These are phyloP conservation scores for Amaurobius ferox DNA, from an alignment of 2,888 invertebrate species.

Conservation along the genomic window DNA sequence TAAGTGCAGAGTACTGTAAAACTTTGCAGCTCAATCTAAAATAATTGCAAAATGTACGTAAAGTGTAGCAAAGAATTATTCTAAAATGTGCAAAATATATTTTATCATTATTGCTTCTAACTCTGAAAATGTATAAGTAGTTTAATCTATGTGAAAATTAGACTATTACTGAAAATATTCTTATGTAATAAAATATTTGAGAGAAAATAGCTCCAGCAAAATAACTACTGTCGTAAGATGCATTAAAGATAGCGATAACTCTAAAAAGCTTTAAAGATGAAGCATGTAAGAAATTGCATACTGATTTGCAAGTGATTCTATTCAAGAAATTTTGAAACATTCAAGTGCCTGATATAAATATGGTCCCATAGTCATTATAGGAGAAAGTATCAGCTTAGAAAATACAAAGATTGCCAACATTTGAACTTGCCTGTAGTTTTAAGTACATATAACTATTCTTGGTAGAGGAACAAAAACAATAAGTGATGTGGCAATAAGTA, in stretches of 20 bases:
- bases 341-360: background rate
- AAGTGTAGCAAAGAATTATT: slow-evolving; percentile 26
- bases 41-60: slow-evolving; percentile 26
- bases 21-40: slow-evolving; percentile 50
- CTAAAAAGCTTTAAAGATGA: slow-evolving; percentile 1
- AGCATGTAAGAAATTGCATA: background rate
- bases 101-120: background rate
- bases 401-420: slow-evolving; percentile 3
- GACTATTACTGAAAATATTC: background rate
- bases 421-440: too few relatives aligned
- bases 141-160: slow-evolving; percentile 39
- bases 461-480: too few relatives aligned
- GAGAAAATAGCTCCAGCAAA: background rate
- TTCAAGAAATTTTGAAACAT: background rate
- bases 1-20: slow-evolving; percentile 50
- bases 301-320: background rate
- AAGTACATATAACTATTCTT: too few relatives aligned
- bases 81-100: slow-evolving; percentile 46
- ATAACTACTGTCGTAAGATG: slow-evolving; percentile 25
- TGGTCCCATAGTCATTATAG: slow-evolving; percentile 14
- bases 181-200: background rate
- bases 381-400: background rate
- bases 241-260: background rate
- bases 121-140: background rate
- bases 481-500: too few relatives aligned